These are phyloP conservation scores for Chromoteleia sp. DNA, from an alignment of 2,888 invertebrate genomes.

Conservation along the genomic window DNA sequence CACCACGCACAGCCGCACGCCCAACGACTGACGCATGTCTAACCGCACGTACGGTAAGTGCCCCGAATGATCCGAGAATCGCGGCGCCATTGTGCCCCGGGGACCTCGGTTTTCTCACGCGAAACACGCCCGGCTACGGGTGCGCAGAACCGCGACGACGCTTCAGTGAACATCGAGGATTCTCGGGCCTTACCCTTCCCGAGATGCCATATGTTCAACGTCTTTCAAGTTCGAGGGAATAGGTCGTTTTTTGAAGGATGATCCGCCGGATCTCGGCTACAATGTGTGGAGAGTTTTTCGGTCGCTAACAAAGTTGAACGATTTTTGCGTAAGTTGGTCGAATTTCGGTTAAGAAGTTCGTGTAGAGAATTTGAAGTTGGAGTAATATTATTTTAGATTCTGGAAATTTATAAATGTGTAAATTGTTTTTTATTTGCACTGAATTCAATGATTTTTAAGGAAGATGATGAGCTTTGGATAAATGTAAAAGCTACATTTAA, in stretches of 20 bases:
- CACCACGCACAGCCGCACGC: conserved; percentile 80
- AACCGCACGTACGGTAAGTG: conserved; percentile 73
- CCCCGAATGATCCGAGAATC: conserved; percentile 41
- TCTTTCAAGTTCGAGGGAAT: conserved; percentile 30
- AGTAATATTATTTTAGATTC: too few relatives aligned
- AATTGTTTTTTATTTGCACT: too few relatives aligned
- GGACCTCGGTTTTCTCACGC: conserved; percentile 59
- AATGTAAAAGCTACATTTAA: too few relatives aligned
- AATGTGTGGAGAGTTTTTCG: conserved; percentile 2
- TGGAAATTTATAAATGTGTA: too few relatives aligned
- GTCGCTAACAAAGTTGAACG: not conserved
- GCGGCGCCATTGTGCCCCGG: conserved; percentile 29
- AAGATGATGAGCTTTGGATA: too few relatives aligned
- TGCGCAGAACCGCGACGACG: conserved; percentile 35
- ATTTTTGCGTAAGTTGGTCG: too few relatives aligned
- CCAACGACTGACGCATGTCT: conserved; percentile 83
- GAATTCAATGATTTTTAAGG: too few relatives aligned
- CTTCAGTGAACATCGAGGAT: conserved; percentile 53
- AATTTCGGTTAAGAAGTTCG: too few relatives aligned
- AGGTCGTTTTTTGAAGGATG: conserved; percentile 21
- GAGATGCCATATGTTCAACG: conserved; percentile 53
- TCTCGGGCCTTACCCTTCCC: conserved; percentile 21
- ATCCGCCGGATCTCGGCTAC: not conserved
- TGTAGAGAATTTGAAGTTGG: too few relatives aligned
- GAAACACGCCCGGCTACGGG: conserved; percentile 5